Conservation (phyloP, 2,113 vertebrate genomes). For the Salvator merianae region DNA sequence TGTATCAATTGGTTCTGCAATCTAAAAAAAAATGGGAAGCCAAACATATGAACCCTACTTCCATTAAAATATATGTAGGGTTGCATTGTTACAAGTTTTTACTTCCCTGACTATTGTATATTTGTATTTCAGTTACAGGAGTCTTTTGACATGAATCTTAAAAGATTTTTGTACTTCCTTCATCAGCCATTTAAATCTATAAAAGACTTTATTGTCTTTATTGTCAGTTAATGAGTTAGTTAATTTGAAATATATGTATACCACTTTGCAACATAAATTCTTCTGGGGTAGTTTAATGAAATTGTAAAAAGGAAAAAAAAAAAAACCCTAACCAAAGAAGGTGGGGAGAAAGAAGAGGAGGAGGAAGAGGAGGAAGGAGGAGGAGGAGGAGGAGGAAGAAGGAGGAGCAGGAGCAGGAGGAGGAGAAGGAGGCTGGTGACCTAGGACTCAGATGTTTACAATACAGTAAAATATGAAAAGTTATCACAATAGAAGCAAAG, state of each 20-base stretch:
- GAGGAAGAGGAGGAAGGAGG: background rate
- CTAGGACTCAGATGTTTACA: no score
- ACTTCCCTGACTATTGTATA: background rate
- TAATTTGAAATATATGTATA: background rate
- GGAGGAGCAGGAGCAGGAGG: background rate
- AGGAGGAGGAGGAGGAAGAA: background rate
- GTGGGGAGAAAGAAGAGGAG: background rate
- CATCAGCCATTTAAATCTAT: background rate
- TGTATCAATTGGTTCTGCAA: no score
- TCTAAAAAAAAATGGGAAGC: no score
- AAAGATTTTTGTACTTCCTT: background rate
- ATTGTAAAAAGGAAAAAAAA: background rate
- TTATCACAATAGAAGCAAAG: background rate
- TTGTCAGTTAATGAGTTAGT: no score
- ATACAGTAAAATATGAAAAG: background rate
- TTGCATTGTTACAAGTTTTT: background rate
- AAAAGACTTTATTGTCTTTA: background rate
- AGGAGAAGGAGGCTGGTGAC: no score
- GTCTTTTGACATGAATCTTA: background rate
- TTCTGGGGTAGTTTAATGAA: background rate
- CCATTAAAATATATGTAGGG: background rate
- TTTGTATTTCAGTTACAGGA: no score
- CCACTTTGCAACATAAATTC: background rate
- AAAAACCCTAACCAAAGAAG: background rate
- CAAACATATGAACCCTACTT: no score